Evolutionary conservation across 35 echinoderm and acorn worm genomes (phyloP), one percentile per base, ranked within the genome.

Genomic region (Apostichopus californicus): DNA sequence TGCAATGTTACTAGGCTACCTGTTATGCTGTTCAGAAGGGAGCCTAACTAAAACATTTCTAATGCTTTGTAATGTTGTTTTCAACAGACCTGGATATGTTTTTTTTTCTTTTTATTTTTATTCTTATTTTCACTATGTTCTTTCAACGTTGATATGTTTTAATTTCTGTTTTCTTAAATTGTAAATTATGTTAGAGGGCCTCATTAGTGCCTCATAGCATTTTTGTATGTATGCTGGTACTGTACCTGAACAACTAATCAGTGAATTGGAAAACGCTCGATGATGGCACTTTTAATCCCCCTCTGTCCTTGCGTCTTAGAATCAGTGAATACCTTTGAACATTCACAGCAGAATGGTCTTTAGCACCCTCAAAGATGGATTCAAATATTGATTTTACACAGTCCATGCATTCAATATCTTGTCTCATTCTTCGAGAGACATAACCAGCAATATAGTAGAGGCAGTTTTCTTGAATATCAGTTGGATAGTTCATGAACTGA

Each of bases 381-480:
- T 87, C 14, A 25, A 60, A 87, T 10, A 87, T 54, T 6, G 83
- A 57, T 65, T 56, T 87, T 15, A 0, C 55, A 87, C 83, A 87
- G 8, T 87, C 56, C 4, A 1, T 87, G 56, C 18, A 87, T 24
- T 87, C 56, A 61, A 87, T 65, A 87, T 87, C 83, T 87, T 60
- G 5, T 10, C 55, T 17, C 12, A 87, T 5, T 87, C 61, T 87
- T 65, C 83, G 5, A 61, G 83, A 87, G 5, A 87, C 83, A 87
- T 87, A 87, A 13, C 55, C 83, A 20, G 83, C 83, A 54, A 87
- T 87, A 46, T 87, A 87, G 57, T 55, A 87, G 7, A 87, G 12
- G 21, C 83, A 59, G 83, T 65, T 87, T 3, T 87, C 83, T 87
- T 87, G 78, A 55, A 81, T 28, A 23, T 87, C 57, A 3, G 56